These are phyloP conservation scores for Bufotes viridis DNA, from an alignment of 2,797 vertebrate genomes.

Conservation along the genomic window DNA sequence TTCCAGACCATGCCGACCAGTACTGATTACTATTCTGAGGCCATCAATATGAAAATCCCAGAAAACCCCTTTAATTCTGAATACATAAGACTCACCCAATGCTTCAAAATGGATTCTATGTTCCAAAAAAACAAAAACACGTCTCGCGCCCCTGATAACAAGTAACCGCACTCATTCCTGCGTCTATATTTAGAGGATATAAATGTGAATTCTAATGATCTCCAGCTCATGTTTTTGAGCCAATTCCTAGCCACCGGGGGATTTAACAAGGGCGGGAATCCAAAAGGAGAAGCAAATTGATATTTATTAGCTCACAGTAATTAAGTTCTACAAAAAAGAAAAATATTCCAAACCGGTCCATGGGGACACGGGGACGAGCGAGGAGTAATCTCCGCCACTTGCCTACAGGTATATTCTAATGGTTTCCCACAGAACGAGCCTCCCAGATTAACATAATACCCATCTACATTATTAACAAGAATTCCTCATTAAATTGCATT, in stretches of 20 bases:
- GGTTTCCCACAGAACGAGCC: background rate
- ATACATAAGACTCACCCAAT: too few species aligned
- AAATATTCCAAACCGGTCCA: background rate
- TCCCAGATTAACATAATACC: constrained; percentile 4
- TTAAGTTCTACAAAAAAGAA: background rate
- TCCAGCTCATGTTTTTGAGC: constrained; percentile 4
- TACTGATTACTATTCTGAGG: too few species aligned
- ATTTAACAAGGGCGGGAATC: background rate
- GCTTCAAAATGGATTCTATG: too few species aligned
- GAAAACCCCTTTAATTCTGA: too few species aligned
- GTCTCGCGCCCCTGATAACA: background rate
- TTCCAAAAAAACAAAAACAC: background rate
- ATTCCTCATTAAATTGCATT: constrained; percentile 26
- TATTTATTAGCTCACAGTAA: constrained; percentile 10
- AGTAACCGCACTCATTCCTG: background rate
- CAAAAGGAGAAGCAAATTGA: constrained; percentile 18
- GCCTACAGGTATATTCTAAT: constrained; percentile 12
- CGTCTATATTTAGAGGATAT: background rate
- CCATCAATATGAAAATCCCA: too few species aligned
- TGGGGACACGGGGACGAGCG: background rate
- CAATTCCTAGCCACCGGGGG: background rate
- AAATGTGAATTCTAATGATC: constrained; percentile 7
- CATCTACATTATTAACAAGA: constrained; percentile 17
- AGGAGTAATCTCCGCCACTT: background rate
- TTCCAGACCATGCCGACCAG: too few species aligned